phyloP scores from a whole-genome alignment of 2,797 vertebrate species.

The Sebastes trivittatus region DNA sequence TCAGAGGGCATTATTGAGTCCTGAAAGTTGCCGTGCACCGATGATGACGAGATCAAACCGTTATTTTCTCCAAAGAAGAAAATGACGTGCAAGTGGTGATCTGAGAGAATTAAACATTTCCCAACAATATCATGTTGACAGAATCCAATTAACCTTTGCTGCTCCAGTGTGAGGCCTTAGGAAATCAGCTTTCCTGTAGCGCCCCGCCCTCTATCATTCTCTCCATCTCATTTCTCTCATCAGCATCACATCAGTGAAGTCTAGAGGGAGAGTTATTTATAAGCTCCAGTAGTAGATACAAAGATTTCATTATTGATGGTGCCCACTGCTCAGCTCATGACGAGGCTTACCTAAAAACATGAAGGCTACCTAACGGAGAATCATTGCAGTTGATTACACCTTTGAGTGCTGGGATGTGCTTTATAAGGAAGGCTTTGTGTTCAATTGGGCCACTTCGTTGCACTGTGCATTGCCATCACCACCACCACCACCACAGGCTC shows the following conservation, averaged over 20 bases:
- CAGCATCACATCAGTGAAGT: conserved; percentile 39
- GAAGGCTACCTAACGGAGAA: conserved; percentile 23
- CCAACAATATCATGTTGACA: conserved; percentile 33
- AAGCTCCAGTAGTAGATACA: conserved; percentile 53
- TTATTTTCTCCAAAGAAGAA: conserved; percentile 13
- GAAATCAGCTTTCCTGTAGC: conserved; percentile 25
- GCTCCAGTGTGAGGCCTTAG: conserved; percentile 19
- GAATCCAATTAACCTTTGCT: conserved; percentile 63
- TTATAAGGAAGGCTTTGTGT: conserved; percentile 8
- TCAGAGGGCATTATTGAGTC: neutral
- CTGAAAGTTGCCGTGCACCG: neutral
- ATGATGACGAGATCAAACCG: conserved; percentile 24
- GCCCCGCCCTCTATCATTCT: neutral
- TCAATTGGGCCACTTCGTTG: conserved; percentile 24
- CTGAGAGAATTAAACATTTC: conserved; percentile 31
- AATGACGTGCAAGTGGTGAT: conserved; percentile 10
- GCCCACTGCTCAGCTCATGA: conserved; percentile 32
- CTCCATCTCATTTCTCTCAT: conserved; percentile 34
- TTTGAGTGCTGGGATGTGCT: neutral
- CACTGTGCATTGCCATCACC: neutral
- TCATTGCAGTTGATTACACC: conserved; percentile 39
- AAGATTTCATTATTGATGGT: conserved; percentile 60
- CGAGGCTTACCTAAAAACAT: conserved; percentile 22
- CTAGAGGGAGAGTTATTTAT: conserved; percentile 54
- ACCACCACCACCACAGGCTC: conserved; percentile 1